Conservation (phyloP, 2,888 invertebrate genomes). For the Drosophila mercatorum region DNA sequence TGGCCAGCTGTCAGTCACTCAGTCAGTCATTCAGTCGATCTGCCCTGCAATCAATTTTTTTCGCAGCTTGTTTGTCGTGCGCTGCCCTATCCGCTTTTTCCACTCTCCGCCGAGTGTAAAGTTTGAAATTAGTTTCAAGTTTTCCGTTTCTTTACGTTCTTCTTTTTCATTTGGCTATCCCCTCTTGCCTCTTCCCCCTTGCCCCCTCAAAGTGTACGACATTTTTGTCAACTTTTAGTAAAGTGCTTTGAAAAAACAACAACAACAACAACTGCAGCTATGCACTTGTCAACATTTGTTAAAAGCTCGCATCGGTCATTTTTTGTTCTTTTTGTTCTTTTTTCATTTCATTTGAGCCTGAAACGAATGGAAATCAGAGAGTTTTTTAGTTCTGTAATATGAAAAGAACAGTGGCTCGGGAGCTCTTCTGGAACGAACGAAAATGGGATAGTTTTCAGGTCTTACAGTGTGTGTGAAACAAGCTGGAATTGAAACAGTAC, state of each 20-base stretch:
- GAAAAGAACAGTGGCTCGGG: too few relatives aligned
- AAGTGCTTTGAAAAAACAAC: constrained; percentile 33
- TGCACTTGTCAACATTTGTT: constrained; percentile 50
- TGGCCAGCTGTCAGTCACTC: constrained; percentile 38
- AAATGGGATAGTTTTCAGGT: not conserved
- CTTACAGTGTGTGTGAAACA: not conserved
- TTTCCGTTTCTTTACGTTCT: constrained; percentile 33
- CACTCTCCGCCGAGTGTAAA: constrained; percentile 55
- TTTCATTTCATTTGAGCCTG: constrained; percentile 4
- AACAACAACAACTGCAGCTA: constrained; percentile 11
- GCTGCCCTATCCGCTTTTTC: constrained; percentile 39
- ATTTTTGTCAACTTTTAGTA: constrained; percentile 42
- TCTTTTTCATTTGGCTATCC: not conserved
- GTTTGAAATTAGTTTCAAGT: constrained; percentile 76
- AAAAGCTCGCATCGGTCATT: constrained; percentile 9
- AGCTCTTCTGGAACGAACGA: too few relatives aligned
- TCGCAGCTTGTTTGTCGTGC: constrained; percentile 42
- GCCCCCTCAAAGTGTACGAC: constrained; percentile 3
- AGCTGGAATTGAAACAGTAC: not conserved
- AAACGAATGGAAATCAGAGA: constrained; percentile 2
- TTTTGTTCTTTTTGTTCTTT: constrained; percentile 4
- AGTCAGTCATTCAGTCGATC: constrained; percentile 30
- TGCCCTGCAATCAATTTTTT: constrained; percentile 53
- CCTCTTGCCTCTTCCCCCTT: not conserved
- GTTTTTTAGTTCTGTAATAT: not conserved